Base-by-base conservation (phyloP, 1,140 invertebrate genomes). In the Drosophila repletoides region DNA sequence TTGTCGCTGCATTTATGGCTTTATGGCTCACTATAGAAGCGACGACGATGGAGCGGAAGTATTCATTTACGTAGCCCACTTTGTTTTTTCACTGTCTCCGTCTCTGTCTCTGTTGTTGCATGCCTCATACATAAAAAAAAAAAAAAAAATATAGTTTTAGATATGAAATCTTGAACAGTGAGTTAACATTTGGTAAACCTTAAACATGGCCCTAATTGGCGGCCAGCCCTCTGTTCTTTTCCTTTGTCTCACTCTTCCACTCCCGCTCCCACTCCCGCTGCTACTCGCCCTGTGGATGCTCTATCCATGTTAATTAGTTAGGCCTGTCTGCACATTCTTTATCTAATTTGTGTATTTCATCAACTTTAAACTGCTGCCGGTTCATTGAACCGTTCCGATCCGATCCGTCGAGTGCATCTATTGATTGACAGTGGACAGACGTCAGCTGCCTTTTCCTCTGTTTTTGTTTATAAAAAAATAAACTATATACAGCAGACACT, bases 1-100 rank as follows among this genome's bases (percentile, higher is more conserved):
- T 83, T 84, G 79, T 83, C 60, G 80, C 61, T 83, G 70, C 79
- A 79, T 83, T 83, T 83, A 86, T 83, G 80, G 74, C 61, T 86
- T 86, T 83, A 83, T 83, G 74, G 79, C 79, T 86, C 65, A 74
- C 68, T 77, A 69, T n/a, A n/a, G n/a, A n/a, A n/a, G n/a, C 79
- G 77, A 63, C 73, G 48, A 48, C 72, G 65, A 36, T 55, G 51
- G 40, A 53, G 70, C 79, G 79, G 79, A 83, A 83, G 80, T 86
- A 65, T 71, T 83, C 74, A 64, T 84, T 83, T 84, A 84, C 79
- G 60, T 60, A 17, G 76, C 31, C 43, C 64, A 36, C 53, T 70
- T 66, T 43, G 53, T 71, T 51, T 29, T 77, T 77, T 68, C 33
- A 22, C 19, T 36, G n/a, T 60, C 29, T 17, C 49, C 14, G n/a